Conservation (phyloP, 2,797 vertebrate species). For the Pseudochirops cupreus region DNA sequence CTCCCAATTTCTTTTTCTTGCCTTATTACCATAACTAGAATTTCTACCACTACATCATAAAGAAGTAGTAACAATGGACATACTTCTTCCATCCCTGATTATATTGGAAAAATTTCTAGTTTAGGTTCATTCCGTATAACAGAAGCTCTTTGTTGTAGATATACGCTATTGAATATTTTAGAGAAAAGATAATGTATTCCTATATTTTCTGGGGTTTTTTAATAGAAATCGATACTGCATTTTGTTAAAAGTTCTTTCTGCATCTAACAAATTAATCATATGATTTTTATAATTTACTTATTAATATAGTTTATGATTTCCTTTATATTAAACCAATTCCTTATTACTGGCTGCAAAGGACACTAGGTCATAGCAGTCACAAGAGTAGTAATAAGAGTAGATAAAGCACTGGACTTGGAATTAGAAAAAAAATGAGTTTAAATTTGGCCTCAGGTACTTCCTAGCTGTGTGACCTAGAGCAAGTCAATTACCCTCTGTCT, state of each 20-base stretch:
- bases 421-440: neutral
- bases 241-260: neutral
- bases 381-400: neutral
- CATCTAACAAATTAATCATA: neutral
- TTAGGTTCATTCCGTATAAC: neutral
- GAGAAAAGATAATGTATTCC: neutral
- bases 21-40: neutral
- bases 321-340: neutral
- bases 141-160: neutral
- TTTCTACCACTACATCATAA: neutral
- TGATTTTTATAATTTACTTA: neutral
- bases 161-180: neutral
- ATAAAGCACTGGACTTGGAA: neutral
- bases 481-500: neutral
- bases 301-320: neutral
- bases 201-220: neutral
- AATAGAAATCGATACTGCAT: neutral
- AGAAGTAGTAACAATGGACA: neutral
- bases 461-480: neutral
- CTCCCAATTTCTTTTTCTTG: neutral
- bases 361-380: neutral
- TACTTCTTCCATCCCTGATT: neutral
- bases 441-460: neutral
- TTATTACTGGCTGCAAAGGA: neutral
- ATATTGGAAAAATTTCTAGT: neutral